Base-by-base conservation (phyloP, 2,888 invertebrate genomes). In the Torymus texanus region DNA sequence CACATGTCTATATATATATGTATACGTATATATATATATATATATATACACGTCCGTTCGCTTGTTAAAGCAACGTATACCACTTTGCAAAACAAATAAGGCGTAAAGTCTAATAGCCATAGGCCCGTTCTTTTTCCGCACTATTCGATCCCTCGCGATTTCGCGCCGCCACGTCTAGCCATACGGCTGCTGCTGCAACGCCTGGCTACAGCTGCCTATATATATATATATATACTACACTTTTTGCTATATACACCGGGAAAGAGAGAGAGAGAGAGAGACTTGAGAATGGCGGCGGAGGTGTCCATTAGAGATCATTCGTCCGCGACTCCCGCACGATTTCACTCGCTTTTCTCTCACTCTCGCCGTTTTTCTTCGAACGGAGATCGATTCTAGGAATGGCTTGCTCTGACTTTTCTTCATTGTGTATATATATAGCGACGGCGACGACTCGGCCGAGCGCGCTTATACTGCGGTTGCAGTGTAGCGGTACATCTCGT, bases 301-400 rank as follows among this genome's bases (percentile, higher is more conserved):
- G 55, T 73, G 75, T 83, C 82, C 82, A 83, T 83, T 84, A 82
- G 83, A 74, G 81, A 75, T 80, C 82, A 81, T 82, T 84, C 81
- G 83, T 82, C 84, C 82, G 84, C 82, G 82, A 85, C 84, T 82
- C 66, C 21, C 53, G 56, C 50, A 14, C 68, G 78, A 78, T 78
- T 78, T 78, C 78, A 68, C 78, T 12, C 41, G 74, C 62, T 79
- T 78, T 79, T 79, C 70, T 75, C 75, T 65, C 77, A 74, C 62
- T 80, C 80, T 62, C 74, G 61, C 65, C 78, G 75, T 56, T 78
- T 81, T 81, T 78, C 81, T 72, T 21, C 62, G 81, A 81, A 78
- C 51, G 41, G 51, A 50, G 70, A 79, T 71, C 72, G 72, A 72
- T 56, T 53, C 62, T 18, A 53, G 16, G 41, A 41, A 41, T 8